Base-by-base conservation (phyloP, 2,888 invertebrate genomes). In the Emmelina monodactyla region DNA sequence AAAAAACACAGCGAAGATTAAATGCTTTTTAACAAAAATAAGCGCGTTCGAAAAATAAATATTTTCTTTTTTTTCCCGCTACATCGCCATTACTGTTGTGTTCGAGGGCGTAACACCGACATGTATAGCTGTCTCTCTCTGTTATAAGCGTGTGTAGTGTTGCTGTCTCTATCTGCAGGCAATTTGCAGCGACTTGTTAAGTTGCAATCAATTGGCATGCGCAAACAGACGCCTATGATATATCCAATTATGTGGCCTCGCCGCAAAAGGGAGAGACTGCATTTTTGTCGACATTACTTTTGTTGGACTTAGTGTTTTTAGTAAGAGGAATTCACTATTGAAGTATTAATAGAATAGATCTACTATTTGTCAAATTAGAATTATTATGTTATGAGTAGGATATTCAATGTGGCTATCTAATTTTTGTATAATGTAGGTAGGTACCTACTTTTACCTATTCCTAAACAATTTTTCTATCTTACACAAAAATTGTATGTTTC, bases 151-250 rank as follows among this genome's bases (percentile, higher is more conserved):
- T 33, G 14, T 12, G 28, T 14, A 11, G 25, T 47, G 2, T 37
- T 47, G 45, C 49, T 37, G 40, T 71, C 70, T 46, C 58, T 45
- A 22, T 72, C 61, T 28, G 43, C 59, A 50, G 53, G 55, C 76
- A 78, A 78, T 78, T 73, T 75, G 72, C 73, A 65, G 71, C 64
- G 66, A 67, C 75, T 73, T 73, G 78, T 78, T 76, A 78, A 73
- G 70, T 71, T 70, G 79, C 80, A 80, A 80, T 81, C 80, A 80
- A 81, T 81, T 80, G 79, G 62, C 76, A 71, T 73, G 79, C 75
- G 78, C 79, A 79, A 80, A 80, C 79, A 80, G 72, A 79, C 76
- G 72, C 73, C 75, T 80, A 79, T 80, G 79, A 80, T 79, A 79
- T 76, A 80, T 79, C 79, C 79, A 78, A 80, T 80, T 80, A 80